phyloP scores from a whole-genome alignment of 2,797 vertebrate species.

The Darevskia mixta region DNA sequence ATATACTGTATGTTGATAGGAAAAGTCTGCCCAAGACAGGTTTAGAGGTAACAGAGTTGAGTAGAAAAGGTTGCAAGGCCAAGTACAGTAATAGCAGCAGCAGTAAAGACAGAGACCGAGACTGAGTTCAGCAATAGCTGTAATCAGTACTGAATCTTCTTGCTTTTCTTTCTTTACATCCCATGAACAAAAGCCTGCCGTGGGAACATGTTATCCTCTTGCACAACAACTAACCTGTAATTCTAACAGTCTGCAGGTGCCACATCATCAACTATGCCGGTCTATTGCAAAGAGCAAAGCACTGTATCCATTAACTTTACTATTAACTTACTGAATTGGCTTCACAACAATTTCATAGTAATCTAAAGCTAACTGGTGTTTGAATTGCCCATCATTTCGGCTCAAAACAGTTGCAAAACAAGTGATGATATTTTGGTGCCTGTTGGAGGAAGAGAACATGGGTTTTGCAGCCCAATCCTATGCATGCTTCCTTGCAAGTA shows the following conservation, averaged over 20 bases:
- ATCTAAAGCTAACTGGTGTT: conserved; percentile 30
- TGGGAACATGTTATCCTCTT: conserved; percentile 59
- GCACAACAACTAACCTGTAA: conserved; percentile 32
- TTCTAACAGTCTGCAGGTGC: not conserved
- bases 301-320: conserved; percentile 6
- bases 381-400: conserved; percentile 25
- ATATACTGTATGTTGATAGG: not conserved
- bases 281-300: conserved; percentile 6
- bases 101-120: conserved; percentile 22
- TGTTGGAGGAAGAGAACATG: not conserved
- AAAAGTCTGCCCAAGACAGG: conserved; percentile 20
- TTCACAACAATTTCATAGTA: conserved; percentile 27
- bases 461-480: not conserved
- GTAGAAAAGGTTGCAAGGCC: conserved; percentile 34
- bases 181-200: conserved; percentile 58
- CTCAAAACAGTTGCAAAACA: conserved; percentile 43
- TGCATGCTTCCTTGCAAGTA: not conserved
- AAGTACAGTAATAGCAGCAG: conserved; percentile 45
- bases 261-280: not conserved
- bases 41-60: conserved; percentile 37
- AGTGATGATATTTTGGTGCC: not conserved
- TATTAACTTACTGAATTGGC: not conserved
- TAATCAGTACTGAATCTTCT: conserved; percentile 46
- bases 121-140: conserved; percentile 39
- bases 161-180: conserved; percentile 33